phyloP scores from a whole-genome alignment of 2,113 vertebrate genomes.

The Columba janthina region DNA sequence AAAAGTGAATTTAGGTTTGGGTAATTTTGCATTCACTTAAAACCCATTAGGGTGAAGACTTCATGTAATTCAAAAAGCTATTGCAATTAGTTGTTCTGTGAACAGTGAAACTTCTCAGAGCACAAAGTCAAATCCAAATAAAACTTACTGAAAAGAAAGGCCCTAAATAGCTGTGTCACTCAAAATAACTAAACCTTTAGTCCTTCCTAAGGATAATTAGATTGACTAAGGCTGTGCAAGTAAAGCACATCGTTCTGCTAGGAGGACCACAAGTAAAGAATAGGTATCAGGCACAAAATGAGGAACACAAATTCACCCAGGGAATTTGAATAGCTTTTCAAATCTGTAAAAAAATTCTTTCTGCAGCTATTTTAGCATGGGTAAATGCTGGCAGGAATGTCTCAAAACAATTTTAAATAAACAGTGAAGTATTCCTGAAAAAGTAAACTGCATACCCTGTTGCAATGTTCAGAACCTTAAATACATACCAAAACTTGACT shows the following conservation, averaged over 20 bases:
- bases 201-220: not conserved
- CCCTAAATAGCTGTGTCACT: not conserved
- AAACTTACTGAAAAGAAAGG: not conserved
- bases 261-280: not conserved
- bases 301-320: not conserved
- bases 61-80: not conserved
- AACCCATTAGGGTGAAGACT: not conserved
- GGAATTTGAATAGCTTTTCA: not conserved
- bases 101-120: not conserved
- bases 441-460: not conserved
- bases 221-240: not conserved
- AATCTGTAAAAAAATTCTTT: not conserved
- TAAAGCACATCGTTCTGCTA: not conserved
- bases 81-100: not conserved
- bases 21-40: slow-evolving; percentile 1
- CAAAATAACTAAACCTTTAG: not conserved
- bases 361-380: not conserved
- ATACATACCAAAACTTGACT: not conserved
- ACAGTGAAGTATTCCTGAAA: not conserved
- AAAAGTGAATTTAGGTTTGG: not conserved
- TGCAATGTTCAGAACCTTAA: not conserved
- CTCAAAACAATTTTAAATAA: not conserved
- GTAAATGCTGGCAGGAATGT: not conserved
- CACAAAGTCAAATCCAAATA: not conserved
- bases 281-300: not conserved